Conservation (phyloP, 1,140 invertebrate species). For the Pseudomyrmex concolor region DNA sequence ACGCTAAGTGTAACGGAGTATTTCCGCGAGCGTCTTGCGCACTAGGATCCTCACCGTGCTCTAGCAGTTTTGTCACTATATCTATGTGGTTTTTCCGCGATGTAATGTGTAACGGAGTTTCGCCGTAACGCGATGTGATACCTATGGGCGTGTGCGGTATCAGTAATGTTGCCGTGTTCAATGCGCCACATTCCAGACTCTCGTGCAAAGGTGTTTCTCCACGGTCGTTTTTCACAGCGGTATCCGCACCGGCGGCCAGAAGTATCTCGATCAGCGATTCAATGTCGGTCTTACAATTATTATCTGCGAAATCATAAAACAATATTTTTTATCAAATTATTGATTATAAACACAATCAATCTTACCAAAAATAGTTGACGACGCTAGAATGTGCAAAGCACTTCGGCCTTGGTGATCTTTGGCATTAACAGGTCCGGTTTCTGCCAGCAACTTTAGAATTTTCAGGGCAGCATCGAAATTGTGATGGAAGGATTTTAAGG, state of each 20-base stretch:
- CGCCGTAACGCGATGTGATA: constrained; percentile 79
- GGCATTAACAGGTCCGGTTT: constrained; percentile 79
- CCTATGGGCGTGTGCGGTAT: constrained; percentile 76
- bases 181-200: constrained; percentile 84
- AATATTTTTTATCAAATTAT: background rate
- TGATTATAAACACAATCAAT: background rate
- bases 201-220: constrained; percentile 85
- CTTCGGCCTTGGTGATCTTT: constrained; percentile 81
- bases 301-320: constrained; percentile 69
- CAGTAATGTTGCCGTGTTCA: constrained; percentile 78
- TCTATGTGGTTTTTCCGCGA: constrained; percentile 81
- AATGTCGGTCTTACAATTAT: constrained; percentile 74
- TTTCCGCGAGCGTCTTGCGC: constrained; percentile 81
- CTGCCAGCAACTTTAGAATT: constrained; percentile 78
- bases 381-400: constrained; percentile 81
- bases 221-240: constrained; percentile 81
- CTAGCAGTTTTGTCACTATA: constrained; percentile 77
- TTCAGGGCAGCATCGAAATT: constrained; percentile 77
- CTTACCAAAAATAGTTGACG: constrained; percentile 78
- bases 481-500: constrained; percentile 72
- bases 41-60: constrained; percentile 79
- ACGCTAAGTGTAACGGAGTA: constrained; percentile 82
- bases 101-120: constrained; percentile 82
- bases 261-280: constrained; percentile 81
- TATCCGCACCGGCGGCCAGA: constrained; percentile 83